Conservation (phyloP, 1,140 invertebrate genomes). For the Drosophila nannoptera region DNA sequence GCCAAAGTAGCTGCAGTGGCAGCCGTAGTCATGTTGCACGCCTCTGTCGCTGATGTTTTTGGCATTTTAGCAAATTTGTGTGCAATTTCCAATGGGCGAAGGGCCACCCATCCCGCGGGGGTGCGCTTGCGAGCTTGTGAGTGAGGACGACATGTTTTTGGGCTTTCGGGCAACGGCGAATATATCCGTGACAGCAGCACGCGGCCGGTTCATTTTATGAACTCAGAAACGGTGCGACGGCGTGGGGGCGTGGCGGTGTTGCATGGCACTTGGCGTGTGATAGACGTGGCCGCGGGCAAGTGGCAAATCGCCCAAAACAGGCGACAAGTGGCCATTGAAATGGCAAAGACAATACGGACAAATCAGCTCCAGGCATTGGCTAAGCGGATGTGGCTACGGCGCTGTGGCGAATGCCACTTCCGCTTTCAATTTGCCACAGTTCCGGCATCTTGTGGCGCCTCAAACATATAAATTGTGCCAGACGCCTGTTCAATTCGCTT, state of each 20-base stretch:
- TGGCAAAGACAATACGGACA: constrained; percentile 39
- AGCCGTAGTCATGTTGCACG: constrained; percentile 22
- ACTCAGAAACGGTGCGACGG: constrained; percentile 28
- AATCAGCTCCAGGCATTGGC: constrained; percentile 33
- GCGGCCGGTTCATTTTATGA: constrained; percentile 29
- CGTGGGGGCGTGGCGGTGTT: constrained; percentile 5
- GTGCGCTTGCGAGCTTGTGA: background rate
- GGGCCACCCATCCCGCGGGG: background rate
- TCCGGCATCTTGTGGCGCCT: constrained; percentile 49
- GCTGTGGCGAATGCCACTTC: constrained; percentile 29
- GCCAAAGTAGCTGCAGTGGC: constrained; percentile 29
- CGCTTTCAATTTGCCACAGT: constrained; percentile 67
- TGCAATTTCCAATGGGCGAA: constrained; percentile 32
- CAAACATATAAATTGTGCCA: constrained; percentile 56
- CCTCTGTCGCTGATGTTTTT: constrained; percentile 40
- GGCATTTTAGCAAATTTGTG: constrained; percentile 48
- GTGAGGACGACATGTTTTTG: constrained; percentile 24
- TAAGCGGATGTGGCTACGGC: background rate
- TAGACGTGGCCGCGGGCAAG: constrained; percentile 27
- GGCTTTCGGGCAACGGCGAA: constrained; percentile 19
- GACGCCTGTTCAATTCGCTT: constrained; percentile 48
- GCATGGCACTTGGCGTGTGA: constrained; percentile 42
- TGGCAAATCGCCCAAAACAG: constrained; percentile 13
- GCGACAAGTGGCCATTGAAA: constrained; percentile 9
- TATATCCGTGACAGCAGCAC: constrained; percentile 28